phyloP scores from a whole-genome alignment of 2,888 invertebrate species.

The Lasioglossum leucozonium region DNA sequence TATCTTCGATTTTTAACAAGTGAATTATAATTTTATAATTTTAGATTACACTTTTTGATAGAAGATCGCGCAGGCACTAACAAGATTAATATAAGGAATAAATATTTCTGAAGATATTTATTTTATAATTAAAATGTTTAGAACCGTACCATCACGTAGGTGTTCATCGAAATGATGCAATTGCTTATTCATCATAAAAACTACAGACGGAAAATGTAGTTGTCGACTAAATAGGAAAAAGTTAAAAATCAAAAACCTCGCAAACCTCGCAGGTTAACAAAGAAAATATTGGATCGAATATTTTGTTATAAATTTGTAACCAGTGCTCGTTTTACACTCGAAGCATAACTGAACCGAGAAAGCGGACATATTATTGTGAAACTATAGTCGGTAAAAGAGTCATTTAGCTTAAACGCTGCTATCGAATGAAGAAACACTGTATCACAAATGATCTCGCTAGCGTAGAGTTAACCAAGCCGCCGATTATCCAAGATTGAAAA shows the following conservation, averaged over 20 bases:
- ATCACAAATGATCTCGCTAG: not conserved
- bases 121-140: not conserved
- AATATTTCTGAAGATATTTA: not conserved
- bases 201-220: not conserved
- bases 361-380: not conserved
- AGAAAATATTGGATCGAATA: not conserved
- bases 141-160: not conserved
- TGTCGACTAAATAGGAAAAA: not conserved
- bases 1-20: too few relatives aligned
- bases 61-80: too few relatives aligned
- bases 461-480: not conserved
- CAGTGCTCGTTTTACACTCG: not conserved
- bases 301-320: too few relatives aligned
- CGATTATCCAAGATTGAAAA: not conserved
- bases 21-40: too few relatives aligned
- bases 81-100: not conserved
- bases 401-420: not conserved
- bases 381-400: not conserved
- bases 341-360: not conserved
- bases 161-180: not conserved
- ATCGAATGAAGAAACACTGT: not conserved
- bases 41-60: too few relatives aligned
- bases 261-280: not conserved
- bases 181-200: not conserved
- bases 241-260: not conserved